Percentiles rank a stretch among this genome's conserved stretches.
phyloP scores from a whole-genome alignment of 2,113 vertebrate genomes.

The Leucoraja erinaceus region DNA sequence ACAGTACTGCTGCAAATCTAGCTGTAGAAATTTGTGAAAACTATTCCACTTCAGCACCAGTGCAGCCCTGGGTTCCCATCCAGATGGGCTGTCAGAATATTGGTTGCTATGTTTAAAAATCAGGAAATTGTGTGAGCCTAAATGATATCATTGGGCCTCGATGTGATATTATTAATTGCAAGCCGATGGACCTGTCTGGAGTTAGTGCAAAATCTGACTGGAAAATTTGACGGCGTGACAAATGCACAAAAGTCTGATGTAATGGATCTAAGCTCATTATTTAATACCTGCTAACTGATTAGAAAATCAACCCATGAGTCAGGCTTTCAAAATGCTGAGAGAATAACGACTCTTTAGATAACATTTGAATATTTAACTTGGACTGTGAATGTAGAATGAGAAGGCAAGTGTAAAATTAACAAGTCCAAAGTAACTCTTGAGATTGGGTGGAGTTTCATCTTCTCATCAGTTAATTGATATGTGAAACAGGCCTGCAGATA shows the following conservation, averaged over 20 bases:
- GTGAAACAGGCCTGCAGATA: not conserved
- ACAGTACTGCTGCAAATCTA: not conserved
- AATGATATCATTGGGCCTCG: constrained; percentile 17
- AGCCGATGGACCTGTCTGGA: constrained; percentile 9
- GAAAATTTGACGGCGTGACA: constrained; percentile 28
- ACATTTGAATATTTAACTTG: not conserved
- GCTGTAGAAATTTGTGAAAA: not conserved
- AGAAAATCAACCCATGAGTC: not conserved
- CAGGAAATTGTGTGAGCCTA: not conserved
- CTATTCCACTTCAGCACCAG: not conserved
- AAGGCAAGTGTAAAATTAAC: not conserved
- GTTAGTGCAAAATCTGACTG: constrained; percentile 12
- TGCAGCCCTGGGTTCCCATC: not conserved
- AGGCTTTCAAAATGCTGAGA: constrained; percentile 9
- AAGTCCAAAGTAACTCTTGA: not conserved
- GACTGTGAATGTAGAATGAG: not conserved
- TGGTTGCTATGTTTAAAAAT: constrained; percentile 10
- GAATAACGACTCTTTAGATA: not conserved
- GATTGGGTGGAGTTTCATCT: not conserved
- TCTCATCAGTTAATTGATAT: not conserved
- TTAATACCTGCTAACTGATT: constrained; percentile 30
- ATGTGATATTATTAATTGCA: constrained; percentile 30
- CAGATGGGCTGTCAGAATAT: not conserved
- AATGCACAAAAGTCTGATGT: constrained; percentile 27
- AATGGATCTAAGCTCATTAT: constrained; percentile 18